phyloP scores from a whole-genome alignment of 2,797 vertebrate species.

The Calcarius lapponicus region DNA sequence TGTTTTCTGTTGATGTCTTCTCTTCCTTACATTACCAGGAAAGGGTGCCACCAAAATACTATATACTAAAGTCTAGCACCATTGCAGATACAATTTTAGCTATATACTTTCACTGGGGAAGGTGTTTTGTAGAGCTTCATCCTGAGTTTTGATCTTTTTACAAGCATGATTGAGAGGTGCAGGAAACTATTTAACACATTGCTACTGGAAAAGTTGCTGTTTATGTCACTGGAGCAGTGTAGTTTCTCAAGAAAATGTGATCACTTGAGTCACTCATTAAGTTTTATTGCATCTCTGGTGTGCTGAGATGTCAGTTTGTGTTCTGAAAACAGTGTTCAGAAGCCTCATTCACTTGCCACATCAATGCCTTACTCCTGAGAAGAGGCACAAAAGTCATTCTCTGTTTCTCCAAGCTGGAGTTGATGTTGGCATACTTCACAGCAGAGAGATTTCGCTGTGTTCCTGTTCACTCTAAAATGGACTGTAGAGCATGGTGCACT shows the following conservation, averaged over 20 bases:
- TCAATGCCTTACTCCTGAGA: background rate
- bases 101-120: background rate
- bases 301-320: background rate
- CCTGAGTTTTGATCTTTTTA: background rate
- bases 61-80: background rate
- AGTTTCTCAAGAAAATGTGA: background rate
- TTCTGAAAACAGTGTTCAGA: background rate
- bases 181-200: background rate
- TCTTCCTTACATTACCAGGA: background rate
- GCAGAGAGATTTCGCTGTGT: background rate
- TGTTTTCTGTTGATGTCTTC: background rate
- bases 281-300: background rate
- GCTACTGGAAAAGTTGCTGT: background rate
- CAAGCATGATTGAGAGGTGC: background rate
- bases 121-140: background rate
- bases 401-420: background rate
- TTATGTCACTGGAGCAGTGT: background rate
- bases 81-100: background rate
- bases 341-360: background rate
- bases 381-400: background rate
- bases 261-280: background rate
- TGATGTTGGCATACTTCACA: background rate
- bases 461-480: background rate
- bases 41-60: background rate
- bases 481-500: background rate